Evolutionary conservation across 2,888 invertebrate species (phyloP).

Genomic region (Pseudanteris insignis): DNA sequence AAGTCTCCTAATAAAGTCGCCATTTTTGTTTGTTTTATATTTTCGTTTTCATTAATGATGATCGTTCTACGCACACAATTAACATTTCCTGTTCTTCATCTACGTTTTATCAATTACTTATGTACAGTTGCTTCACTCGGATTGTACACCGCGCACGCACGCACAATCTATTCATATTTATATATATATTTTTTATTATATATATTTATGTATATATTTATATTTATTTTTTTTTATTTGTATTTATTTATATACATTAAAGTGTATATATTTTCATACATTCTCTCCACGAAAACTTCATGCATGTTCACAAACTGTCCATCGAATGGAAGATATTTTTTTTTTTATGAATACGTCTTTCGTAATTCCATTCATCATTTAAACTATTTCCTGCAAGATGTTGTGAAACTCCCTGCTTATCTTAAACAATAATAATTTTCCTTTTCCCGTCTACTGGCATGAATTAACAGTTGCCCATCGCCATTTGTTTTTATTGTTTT

Average conservation of each 20-base stretch:
- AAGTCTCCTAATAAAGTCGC: too few species aligned
- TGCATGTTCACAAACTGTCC: conserved; percentile 40
- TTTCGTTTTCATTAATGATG: conserved; percentile 48
- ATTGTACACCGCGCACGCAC: conserved; percentile 37
- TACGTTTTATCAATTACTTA: too few species aligned
- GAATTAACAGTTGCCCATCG: conserved; percentile 57
- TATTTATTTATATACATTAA: conserved; percentile 31
- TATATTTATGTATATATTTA: too few species aligned
- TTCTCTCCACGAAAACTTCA: conserved; percentile 36
- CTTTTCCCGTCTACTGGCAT: conserved; percentile 60
- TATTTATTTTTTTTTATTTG: background rate
- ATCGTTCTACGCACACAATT: conserved; percentile 50
- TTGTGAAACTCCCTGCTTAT: conserved; percentile 62
- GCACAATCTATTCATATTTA: conserved; percentile 23
- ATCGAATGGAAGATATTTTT: conserved; percentile 50
- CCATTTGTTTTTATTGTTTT: too few species aligned
- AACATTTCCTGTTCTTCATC: conserved; percentile 35
- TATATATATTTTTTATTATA: too few species aligned
- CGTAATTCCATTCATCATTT: conserved; percentile 45
- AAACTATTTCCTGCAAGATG: conserved; percentile 56
- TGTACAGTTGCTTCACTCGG: conserved; percentile 49
- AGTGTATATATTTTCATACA: conserved; percentile 38
- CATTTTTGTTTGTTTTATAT: too few species aligned
- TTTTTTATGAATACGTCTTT: conserved; percentile 25
- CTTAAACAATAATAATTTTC: conserved; percentile 55